Conservation (phyloP, 2,797 vertebrate species). For the Coccyzus lansbergi region DNA sequence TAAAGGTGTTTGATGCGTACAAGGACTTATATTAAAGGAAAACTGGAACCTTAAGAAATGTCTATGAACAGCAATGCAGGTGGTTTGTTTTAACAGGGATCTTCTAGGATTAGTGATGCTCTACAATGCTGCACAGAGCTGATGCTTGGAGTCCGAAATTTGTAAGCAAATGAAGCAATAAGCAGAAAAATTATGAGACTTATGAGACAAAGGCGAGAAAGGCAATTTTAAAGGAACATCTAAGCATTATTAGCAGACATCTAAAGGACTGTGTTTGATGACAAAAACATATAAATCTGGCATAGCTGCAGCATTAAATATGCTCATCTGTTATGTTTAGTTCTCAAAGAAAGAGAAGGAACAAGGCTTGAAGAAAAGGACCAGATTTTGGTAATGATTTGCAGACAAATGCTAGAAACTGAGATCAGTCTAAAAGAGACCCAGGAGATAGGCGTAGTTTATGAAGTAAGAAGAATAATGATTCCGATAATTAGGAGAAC, state of each 20-base stretch:
- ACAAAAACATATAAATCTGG: not conserved
- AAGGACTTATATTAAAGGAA: not conserved
- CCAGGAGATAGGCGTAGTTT: slow-evolving; percentile 12
- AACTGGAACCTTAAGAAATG: not conserved
- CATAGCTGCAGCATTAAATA: not conserved
- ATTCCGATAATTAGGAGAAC: slow-evolving; percentile 55
- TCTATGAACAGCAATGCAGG: not conserved
- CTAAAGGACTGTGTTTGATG: not conserved
- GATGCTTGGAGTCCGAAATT: not conserved
- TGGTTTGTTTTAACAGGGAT: not conserved
- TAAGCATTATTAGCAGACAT: not conserved
- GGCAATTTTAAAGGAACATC: not conserved
- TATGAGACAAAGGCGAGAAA: not conserved
- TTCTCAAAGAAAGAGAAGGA: not conserved
- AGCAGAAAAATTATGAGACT: not conserved
- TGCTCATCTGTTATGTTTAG: not conserved
- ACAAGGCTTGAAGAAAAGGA: not conserved
- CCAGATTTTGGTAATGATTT: slow-evolving; percentile 1
- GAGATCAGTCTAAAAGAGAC: slow-evolving; percentile 13
- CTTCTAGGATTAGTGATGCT: not conserved
- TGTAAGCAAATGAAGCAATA: not conserved
- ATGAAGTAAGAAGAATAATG: slow-evolving; percentile 48
- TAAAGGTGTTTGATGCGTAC: not conserved
- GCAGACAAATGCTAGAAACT: slow-evolving; percentile 5
- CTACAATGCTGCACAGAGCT: not conserved